Conservation (phyloP, 2,888 invertebrate genomes). For the Leistus spinibarbis region DNA sequence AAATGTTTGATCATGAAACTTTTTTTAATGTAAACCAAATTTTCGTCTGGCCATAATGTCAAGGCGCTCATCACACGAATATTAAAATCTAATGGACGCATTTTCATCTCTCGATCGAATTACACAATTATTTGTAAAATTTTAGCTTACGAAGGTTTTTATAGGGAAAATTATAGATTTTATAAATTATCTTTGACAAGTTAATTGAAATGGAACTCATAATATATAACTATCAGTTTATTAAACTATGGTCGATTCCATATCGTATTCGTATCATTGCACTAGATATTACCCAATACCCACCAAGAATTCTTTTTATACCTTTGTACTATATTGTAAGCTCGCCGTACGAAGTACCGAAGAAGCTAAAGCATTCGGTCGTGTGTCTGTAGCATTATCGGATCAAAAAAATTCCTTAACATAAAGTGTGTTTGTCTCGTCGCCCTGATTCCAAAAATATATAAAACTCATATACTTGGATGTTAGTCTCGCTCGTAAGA, state of each 20-base stretch:
- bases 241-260: neutral
- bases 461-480: too few relatives aligned
- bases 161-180: neutral
- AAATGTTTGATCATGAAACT: constrained; percentile 9
- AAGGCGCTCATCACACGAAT: constrained; percentile 4
- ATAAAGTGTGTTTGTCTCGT: too few relatives aligned
- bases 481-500: too few relatives aligned
- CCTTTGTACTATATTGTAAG: too few relatives aligned
- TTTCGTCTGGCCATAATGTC: constrained; percentile 8
- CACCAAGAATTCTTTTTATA: too few relatives aligned
- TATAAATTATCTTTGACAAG: neutral
- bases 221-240: neutral
- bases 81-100: constrained; percentile 18
- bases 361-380: too few relatives aligned
- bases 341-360: too few relatives aligned
- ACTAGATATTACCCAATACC: neutral
- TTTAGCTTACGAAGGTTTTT: neutral
- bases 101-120: neutral
- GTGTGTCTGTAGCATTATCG: too few relatives aligned
- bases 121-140: neutral
- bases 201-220: neutral
- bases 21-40: neutral
- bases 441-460: too few relatives aligned
- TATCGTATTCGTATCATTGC: neutral
- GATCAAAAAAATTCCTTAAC: too few relatives aligned